Evolutionary conservation across 2,797 vertebrate species (phyloP), one percentile per base, ranked within the genome.

Genomic region (Ibycter americanus): DNA sequence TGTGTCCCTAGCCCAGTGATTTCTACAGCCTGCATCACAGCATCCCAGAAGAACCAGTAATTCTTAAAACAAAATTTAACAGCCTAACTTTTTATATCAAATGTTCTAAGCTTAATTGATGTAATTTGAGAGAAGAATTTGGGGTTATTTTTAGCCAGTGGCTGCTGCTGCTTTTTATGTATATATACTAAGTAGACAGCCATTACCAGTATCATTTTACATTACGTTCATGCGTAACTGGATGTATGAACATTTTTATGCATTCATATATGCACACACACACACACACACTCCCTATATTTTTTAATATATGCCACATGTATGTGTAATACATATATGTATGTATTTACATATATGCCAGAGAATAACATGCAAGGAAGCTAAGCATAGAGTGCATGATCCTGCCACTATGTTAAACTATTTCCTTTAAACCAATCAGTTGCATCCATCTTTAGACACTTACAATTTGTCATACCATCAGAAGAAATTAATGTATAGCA

Each of bases 91-190:
- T 90, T 86, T 49, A 89, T 65, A 94, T 78, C 56, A 86, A 91
- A 91, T 62, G 54, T 78, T 94, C 90, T 71, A 71, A 95, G 61
- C 87, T 96, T 94, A 97, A 96, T 81, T 94, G 85, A 95, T 95
- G 96, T 95, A 96, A 96, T 95, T 85, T 76, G 95, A 96, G 88
- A 93, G 83, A 93, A 96, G 91, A 96, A 95, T 95, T 90, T 88
- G 70, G 82, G 77, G 87, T 74, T 96, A 96, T 97, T 97, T 97
- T 96, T 96, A 96, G 93, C 92, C 83, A 93, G 79, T 88, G 90
- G 87, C 93, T 94, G 95, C 94, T 94, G 89, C 92, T 87, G 94
- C 91, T 96, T 96, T 96, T 93, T 95, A 86, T 91, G 90, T 95
- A 79, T 88, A 96, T 83, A 90, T 63, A 85, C 89, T 67, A 85